Evolutionary conservation across 2,888 invertebrate species (phyloP).

Genomic region (Microplitis manilae): DNA sequence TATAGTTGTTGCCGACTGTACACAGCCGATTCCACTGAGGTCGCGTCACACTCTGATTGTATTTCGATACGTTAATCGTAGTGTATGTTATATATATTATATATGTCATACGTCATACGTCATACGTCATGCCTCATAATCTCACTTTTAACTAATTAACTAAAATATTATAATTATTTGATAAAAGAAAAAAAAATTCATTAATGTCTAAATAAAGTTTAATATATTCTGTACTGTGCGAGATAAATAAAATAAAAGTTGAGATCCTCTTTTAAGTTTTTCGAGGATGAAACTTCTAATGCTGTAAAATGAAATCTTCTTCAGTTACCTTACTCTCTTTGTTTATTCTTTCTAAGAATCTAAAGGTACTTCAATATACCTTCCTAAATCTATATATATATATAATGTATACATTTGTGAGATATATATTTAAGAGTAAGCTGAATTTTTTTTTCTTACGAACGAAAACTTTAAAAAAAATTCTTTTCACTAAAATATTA

Average conservation of each 20-base stretch:
- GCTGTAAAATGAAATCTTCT: slow-evolving; percentile 19
- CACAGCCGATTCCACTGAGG: not conserved
- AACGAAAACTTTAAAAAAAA: no score
- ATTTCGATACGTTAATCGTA: slow-evolving; percentile 45
- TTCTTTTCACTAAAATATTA: no score
- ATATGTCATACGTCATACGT: slow-evolving; percentile 52
- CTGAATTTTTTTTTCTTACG: no score
- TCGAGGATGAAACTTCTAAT: slow-evolving; percentile 20
- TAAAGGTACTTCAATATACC: slow-evolving; percentile 14
- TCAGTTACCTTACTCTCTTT: slow-evolving; percentile 25
- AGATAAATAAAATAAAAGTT: slow-evolving; percentile 8
- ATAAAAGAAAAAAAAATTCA: no score
- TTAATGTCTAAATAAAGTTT: not conserved
- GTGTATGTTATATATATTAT: no score
- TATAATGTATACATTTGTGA: not conserved
- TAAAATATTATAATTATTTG: not conserved
- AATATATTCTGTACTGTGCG: not conserved
- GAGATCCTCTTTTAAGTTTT: slow-evolving; percentile 7
- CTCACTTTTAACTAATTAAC: not conserved
- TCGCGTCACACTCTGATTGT: slow-evolving; percentile 57
- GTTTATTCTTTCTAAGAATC: slow-evolving; percentile 11
- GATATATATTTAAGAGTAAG: no score
- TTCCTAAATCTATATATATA: not conserved
- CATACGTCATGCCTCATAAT: slow-evolving; percentile 34
- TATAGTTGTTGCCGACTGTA: no score